Conservation (phyloP, 1,140 invertebrate species). For the Diabrotica virgifera region DNA sequence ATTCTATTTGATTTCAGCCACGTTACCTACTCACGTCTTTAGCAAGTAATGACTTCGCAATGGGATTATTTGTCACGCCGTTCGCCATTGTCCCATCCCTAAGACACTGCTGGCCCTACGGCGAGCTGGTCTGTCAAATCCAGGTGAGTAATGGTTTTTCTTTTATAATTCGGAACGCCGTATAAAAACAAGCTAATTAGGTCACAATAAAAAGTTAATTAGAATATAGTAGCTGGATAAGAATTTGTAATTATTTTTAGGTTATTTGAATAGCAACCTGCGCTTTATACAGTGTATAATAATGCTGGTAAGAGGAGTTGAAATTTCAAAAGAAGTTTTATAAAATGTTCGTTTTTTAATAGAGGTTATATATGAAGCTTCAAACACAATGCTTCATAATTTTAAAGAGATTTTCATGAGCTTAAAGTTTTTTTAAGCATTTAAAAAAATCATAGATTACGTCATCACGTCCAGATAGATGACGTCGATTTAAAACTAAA, state of each 20-base stretch:
- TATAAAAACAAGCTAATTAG: background rate
- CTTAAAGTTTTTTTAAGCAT: too few relatives aligned
- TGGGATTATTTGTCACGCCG: conserved; percentile 76
- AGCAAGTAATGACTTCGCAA: conserved; percentile 79
- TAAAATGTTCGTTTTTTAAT: too few relatives aligned
- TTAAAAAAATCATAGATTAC: too few relatives aligned
- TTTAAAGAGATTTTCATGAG: too few relatives aligned
- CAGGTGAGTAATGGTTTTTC: conserved; percentile 59
- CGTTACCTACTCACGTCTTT: conserved; percentile 78
- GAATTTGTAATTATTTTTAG: background rate
- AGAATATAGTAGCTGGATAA: background rate
- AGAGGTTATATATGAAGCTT: too few relatives aligned
- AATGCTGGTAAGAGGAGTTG: too few relatives aligned
- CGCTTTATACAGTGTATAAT: too few relatives aligned
- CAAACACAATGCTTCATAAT: too few relatives aligned
- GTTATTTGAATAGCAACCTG: too few relatives aligned
- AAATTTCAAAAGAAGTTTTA: too few relatives aligned
- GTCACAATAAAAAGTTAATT: background rate
- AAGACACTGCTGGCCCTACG: conserved; percentile 84
- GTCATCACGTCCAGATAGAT: too few relatives aligned
- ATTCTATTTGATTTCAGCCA: conserved; percentile 60
- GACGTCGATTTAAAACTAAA: too few relatives aligned
- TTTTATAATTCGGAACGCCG: conserved; percentile 1
- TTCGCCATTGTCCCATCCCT: conserved; percentile 77
- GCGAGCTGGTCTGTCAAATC: conserved; percentile 83